Percentiles rank a stretch among this genome's conserved stretches.
Evolutionary conservation across 2,797 vertebrate genomes (phyloP).

Genomic region (Danio jaintianensis): DNA sequence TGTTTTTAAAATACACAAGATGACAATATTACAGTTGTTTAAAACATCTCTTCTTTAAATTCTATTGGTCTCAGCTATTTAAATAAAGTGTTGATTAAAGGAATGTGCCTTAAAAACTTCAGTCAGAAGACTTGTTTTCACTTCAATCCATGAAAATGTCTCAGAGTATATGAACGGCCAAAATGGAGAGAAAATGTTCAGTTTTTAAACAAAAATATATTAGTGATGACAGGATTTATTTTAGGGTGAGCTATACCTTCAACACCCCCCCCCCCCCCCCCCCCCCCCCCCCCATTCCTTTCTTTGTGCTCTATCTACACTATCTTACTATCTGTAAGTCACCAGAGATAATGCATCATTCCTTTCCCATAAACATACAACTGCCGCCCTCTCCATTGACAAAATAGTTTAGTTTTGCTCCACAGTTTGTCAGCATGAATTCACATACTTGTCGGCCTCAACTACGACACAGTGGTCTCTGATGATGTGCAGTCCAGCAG

Average conservation of each 20-base stretch:
- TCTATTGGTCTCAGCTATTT: too few relatives aligned
- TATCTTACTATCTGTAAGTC: constrained; percentile 43
- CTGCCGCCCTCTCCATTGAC: neutral
- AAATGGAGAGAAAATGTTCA: too few relatives aligned
- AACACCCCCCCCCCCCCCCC: neutral
- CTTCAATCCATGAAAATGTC: too few relatives aligned
- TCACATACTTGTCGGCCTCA: neutral
- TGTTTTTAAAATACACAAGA: too few relatives aligned
- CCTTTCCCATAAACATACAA: constrained; percentile 15
- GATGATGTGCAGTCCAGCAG: neutral
- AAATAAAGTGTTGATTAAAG: too few relatives aligned
- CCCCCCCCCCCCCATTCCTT: constrained; percentile 10
- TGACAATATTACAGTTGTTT: too few relatives aligned
- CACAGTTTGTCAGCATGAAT: neutral
- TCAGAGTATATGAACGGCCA: too few relatives aligned
- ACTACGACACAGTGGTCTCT: neutral
- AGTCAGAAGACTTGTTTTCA: too few relatives aligned
- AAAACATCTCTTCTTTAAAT: too few relatives aligned
- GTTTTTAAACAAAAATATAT: too few relatives aligned
- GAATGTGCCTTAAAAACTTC: too few relatives aligned
- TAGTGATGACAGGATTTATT: neutral
- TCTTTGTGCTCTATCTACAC: constrained; percentile 26
- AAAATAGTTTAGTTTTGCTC: constrained; percentile 1
- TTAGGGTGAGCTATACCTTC: neutral
- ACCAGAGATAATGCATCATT: constrained; percentile 49